Evolutionary conservation across 2,113 vertebrate species (phyloP).

Genomic region (Rhombomys opimus): DNA sequence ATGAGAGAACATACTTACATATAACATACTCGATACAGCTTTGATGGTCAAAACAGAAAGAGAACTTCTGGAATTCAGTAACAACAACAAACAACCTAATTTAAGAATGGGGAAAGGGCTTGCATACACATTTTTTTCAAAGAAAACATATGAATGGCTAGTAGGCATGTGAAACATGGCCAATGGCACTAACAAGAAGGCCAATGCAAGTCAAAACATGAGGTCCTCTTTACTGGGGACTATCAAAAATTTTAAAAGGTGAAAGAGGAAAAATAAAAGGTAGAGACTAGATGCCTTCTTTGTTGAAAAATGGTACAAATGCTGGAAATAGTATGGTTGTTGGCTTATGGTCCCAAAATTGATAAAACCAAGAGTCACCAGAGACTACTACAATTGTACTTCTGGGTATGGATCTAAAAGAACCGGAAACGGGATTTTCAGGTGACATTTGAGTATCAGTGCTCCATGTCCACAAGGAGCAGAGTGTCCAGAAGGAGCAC

Average conservation of each 20-base stretch:
- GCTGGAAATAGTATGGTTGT: background rate
- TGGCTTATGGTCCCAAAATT: background rate
- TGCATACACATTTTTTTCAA: background rate
- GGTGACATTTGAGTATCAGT: background rate
- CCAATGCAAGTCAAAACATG: background rate
- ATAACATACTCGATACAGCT: background rate
- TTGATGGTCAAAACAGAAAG: background rate
- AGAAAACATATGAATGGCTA: background rate
- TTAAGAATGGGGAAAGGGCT: background rate
- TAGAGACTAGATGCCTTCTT: background rate
- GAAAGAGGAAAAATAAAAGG: background rate
- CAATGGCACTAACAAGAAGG: background rate
- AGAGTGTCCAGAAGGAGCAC: too few species aligned
- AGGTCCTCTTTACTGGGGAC: background rate
- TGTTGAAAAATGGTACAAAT: background rate
- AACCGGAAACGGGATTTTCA: background rate
- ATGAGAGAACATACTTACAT: background rate
- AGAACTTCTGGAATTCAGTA: constrained; percentile 12
- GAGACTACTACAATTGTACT: background rate
- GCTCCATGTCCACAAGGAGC: background rate
- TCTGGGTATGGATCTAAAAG: background rate
- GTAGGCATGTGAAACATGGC: background rate
- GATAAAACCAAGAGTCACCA: background rate
- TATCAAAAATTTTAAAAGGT: background rate
- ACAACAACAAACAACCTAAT: background rate